Conservation (phyloP, 1,140 invertebrate species). For the Zaprionus kolodkinae region DNA sequence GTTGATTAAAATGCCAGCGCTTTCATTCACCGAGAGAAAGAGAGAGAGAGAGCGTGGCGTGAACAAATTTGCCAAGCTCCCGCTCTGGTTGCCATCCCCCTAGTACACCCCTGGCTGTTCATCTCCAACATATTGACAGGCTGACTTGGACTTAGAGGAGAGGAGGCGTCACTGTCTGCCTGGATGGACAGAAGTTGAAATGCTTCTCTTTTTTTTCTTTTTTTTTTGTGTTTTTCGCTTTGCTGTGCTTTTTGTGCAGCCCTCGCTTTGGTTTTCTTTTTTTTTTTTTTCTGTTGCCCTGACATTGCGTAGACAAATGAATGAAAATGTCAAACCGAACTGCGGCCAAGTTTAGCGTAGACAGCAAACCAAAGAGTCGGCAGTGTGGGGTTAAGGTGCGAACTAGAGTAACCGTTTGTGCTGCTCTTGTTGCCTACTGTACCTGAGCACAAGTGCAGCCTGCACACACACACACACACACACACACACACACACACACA, state of each 20-base stretch:
- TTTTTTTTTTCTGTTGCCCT: conserved; percentile 35
- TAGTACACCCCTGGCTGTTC: not conserved
- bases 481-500: conserved; percentile 9
- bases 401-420: not conserved
- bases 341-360: conserved; percentile 33
- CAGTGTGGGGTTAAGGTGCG: not conserved
- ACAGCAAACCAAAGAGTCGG: not conserved
- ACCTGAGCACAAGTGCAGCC: conserved; percentile 18
- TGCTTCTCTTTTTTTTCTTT: conserved; percentile 23
- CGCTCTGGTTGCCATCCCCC: not conserved
- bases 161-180: conserved; percentile 47
- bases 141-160: conserved; percentile 39
- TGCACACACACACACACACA: too few relatives aligned
- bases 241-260: conserved; percentile 1
- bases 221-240: conserved; percentile 23
- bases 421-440: conserved; percentile 7
- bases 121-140: conserved; percentile 69
- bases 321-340: conserved; percentile 78
- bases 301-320: conserved; percentile 78
- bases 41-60: too few relatives aligned
- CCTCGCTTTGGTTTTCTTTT: conserved; percentile 16
- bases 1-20: conserved; percentile 80
- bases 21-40: conserved; percentile 56
- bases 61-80: conserved; percentile 71
- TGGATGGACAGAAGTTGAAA: conserved; percentile 68